Percentiles rank a stretch among this genome's conserved stretches.
Evolutionary conservation across 1,140 invertebrate species (phyloP).

Genomic region (Palaemon carinicauda): DNA sequence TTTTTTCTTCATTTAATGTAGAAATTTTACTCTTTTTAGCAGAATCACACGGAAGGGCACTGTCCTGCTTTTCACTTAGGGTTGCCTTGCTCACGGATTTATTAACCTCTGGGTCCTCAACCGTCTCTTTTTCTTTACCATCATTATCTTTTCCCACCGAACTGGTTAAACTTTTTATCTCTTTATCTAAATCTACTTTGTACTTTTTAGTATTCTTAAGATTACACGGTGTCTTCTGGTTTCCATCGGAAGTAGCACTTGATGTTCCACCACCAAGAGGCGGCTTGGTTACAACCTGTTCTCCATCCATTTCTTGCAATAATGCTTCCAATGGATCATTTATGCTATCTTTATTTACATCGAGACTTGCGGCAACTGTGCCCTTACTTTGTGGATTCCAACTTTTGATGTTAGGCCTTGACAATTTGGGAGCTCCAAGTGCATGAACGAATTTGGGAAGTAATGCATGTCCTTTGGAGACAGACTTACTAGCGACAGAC

Average conservation of each 20-base stretch:
- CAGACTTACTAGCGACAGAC: conserved; percentile 29
- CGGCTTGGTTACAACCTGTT: neutral
- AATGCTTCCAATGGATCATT: conserved; percentile 29
- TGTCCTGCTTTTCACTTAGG: neutral
- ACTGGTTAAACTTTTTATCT: conserved; percentile 41
- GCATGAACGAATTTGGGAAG: conserved; percentile 40
- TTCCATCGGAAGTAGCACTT: too few relatives aligned
- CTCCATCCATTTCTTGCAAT: conserved; percentile 37
- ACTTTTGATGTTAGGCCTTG: conserved; percentile 23
- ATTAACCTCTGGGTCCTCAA: neutral
- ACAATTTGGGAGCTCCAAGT: conserved; percentile 30
- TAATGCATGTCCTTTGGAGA: conserved; percentile 19
- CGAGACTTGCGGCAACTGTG: neutral
- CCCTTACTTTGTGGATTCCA: conserved; percentile 29
- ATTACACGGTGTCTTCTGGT: conserved; percentile 40
- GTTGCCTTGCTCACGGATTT: neutral
- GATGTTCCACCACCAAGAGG: neutral
- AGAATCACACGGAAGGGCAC: neutral
- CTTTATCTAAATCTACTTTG: conserved; percentile 58
- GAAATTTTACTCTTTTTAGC: neutral
- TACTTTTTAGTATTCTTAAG: conserved; percentile 52
- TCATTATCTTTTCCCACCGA: neutral
- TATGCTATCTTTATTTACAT: neutral
- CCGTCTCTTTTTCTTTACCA: neutral
- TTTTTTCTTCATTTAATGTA: neutral